These are phyloP conservation scores for Stegostoma tigrinum DNA, from an alignment of 2,113 vertebrate species.

Conservation along the genomic window DNA sequence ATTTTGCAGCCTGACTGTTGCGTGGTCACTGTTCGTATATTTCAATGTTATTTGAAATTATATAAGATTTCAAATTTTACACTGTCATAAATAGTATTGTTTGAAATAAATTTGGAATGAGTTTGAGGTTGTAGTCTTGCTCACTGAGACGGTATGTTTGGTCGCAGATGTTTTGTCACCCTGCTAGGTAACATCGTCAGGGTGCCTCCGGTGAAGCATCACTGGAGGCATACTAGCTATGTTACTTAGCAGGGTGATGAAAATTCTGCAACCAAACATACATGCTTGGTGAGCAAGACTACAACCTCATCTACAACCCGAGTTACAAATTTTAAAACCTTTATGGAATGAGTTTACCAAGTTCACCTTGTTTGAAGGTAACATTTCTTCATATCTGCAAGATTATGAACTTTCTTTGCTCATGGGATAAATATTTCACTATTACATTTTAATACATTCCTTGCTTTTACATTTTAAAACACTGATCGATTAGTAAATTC, in stretches of 20 bases:
- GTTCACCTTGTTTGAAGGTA: neutral
- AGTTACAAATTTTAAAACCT: too few relatives aligned
- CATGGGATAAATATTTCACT: neutral
- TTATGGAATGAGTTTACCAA: neutral
- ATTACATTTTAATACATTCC: neutral
- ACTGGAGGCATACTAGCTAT: too few relatives aligned
- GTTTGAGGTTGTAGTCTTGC: too few relatives aligned
- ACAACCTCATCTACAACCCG: too few relatives aligned
- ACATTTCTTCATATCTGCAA: neutral
- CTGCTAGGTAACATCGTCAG: too few relatives aligned
- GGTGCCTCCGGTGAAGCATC: too few relatives aligned
- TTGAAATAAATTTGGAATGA: neutral
- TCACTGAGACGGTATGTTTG: too few relatives aligned
- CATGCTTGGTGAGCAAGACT: too few relatives aligned
- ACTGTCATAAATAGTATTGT: neutral
- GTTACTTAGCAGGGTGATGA: too few relatives aligned
- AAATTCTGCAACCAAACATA: too few relatives aligned
- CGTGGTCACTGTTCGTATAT: neutral
- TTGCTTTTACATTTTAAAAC: neutral
- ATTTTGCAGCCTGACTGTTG: neutral
- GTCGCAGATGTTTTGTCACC: too few relatives aligned
- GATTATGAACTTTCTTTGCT: neutral
- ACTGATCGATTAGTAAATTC: neutral
- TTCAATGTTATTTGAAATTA: neutral
- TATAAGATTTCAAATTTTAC: neutral